Evolutionary conservation across 2,113 vertebrate species (phyloP), one percentile per base, ranked within the genome.

Genomic region (Oreochromis spilurus): DNA sequence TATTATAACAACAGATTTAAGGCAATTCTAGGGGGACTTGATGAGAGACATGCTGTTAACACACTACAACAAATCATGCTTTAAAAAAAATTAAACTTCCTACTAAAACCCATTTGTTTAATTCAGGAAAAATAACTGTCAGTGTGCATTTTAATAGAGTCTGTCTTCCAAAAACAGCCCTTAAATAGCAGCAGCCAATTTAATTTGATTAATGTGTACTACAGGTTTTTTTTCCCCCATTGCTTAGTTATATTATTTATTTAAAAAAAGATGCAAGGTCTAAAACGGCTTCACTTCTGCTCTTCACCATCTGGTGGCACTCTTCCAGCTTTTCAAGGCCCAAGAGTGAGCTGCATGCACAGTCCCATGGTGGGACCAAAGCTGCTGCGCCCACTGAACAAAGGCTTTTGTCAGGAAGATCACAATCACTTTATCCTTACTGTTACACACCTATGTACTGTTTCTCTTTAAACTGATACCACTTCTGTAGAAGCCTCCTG

Each of bases 281-380:
- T 80, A 55, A 86, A 87, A 67, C 70, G 65, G 26, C 14, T 86
- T 80, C 93, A 94, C 85, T 95, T 95, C 96, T 94, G 75, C 81
- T 81, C 87, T 92, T 92, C 90, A 94, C 96, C 96, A 96, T 95
- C 90, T 95, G 96, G 95, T 95, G 96, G 95, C 96, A 96, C 92
- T 97, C 94, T 96, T 96, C 94, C 93, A 96, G 93, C 93, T 95
- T 84, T 83, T 65, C 91, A 86, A 80, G 85, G 87, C 77, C 85
- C 52, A 40, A 31, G 84, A 84, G 80, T 85, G 85, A 14, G 10
- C 82, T 52, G 6, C 83, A 85, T 77, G 72, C n/a, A 60, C 72
- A 81, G 82, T 85, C 87, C 83, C 92, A 81, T 65, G 57, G 79
- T 89, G 87, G 72, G 89, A 90, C 90, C 82, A 81, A 84, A 43